Evolutionary conservation across 2,888 invertebrate genomes (phyloP).

Genomic region (Galerucella pusilla): DNA sequence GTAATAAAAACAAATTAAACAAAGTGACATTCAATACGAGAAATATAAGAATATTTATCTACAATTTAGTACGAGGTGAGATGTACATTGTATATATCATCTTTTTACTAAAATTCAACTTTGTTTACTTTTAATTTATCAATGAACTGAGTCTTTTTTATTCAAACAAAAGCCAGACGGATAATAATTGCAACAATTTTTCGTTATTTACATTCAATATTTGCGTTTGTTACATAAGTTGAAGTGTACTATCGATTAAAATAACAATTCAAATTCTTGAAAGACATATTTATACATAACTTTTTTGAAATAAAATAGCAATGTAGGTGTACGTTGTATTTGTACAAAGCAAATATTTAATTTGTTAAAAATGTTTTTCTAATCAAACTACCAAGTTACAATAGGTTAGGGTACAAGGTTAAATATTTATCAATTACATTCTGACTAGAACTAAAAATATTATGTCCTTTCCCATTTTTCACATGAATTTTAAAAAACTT

Average conservation of each 20-base stretch:
- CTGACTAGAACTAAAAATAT: too few relatives aligned
- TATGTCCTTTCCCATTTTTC: too few relatives aligned
- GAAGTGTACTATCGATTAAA: constrained; percentile 2
- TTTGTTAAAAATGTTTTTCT: neutral
- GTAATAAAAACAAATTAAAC: neutral
- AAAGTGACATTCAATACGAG: neutral
- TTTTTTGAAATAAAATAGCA: neutral
- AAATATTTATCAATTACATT: neutral
- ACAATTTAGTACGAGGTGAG: constrained; percentile 17
- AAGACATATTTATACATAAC: neutral
- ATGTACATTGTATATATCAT: neutral
- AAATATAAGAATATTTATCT: neutral
- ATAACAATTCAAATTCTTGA: neutral
- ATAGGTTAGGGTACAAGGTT: neutral
- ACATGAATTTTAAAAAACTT: too few relatives aligned
- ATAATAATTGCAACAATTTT: constrained; percentile 11
- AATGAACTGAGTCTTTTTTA: constrained; percentile 8
- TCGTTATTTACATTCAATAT: constrained; percentile 3
- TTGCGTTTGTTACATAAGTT: constrained; percentile 7
- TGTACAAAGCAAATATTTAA: neutral
- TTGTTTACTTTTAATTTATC: constrained; percentile 13
- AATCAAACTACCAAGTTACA: neutral
- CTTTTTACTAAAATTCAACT: neutral
- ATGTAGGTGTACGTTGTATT: neutral
- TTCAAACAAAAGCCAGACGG: constrained; percentile 9